Conservation (phyloP, 1,140 invertebrate genomes). For the Fragariocoptes setiger region DNA sequence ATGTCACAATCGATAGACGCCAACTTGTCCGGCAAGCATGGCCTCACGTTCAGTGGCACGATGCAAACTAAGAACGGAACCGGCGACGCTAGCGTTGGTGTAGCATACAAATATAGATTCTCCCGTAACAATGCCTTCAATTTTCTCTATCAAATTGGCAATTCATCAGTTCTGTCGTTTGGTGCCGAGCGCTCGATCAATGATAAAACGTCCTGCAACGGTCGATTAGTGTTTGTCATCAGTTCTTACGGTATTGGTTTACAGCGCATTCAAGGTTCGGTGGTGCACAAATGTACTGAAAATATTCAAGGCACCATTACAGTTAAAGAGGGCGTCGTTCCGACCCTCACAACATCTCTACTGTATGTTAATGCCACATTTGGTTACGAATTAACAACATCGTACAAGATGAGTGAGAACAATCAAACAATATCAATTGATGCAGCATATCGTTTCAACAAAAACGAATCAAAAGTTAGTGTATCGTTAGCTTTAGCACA, state of each 20-base stretch:
- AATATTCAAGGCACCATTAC: neutral
- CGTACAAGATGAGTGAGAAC: slow-evolving; percentile 37
- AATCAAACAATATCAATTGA: slow-evolving; percentile 31
- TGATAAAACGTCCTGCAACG: slow-evolving; percentile 34
- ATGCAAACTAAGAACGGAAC: slow-evolving; percentile 55
- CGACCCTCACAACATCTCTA: slow-evolving; percentile 33
- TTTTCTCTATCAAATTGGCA: slow-evolving; percentile 36
- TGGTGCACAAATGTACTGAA: neutral
- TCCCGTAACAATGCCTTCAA: slow-evolving; percentile 16
- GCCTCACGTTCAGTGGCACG: slow-evolving; percentile 27
- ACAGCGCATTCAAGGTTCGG: slow-evolving; percentile 26
- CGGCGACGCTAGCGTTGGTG: slow-evolving; percentile 34
- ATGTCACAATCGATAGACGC: slow-evolving; percentile 71
- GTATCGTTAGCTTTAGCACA: slow-evolving; percentile 28
- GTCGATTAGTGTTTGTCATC: slow-evolving; percentile 22
- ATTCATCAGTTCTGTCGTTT: slow-evolving; percentile 27
- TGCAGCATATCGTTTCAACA: slow-evolving; percentile 1
- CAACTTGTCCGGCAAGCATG: slow-evolving; percentile 50
- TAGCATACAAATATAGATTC: slow-evolving; percentile 35
- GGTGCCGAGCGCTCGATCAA: slow-evolving; percentile 39
- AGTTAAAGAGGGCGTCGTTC: neutral
- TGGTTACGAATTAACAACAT: slow-evolving; percentile 28
- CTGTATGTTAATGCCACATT: slow-evolving; percentile 35
- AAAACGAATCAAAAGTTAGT: slow-evolving; percentile 1
- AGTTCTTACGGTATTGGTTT: slow-evolving; percentile 6